Evolutionary conservation across 2,797 vertebrate genomes (phyloP).

Genomic region (Botia kubotai): DNA sequence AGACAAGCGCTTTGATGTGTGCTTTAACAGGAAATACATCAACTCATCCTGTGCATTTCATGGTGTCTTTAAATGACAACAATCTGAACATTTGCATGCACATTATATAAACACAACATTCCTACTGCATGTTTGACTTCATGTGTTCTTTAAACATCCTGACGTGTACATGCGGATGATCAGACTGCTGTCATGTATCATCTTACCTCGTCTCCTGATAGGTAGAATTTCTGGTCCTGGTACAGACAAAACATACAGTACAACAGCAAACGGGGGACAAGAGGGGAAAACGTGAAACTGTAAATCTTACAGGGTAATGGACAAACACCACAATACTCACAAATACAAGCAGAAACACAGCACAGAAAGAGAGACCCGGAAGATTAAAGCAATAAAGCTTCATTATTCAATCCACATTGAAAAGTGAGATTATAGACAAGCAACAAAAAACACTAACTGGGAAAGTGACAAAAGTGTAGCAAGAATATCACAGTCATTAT

Average conservation of each 20-base stretch:
- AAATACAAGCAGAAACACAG: slow-evolving; percentile 50
- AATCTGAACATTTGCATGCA: slow-evolving; percentile 34
- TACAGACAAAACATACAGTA: slow-evolving; percentile 68
- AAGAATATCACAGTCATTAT: no score
- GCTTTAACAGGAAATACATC: no score
- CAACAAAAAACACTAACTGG: slow-evolving; percentile 17
- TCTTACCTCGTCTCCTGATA: slow-evolving; percentile 77
- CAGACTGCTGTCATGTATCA: slow-evolving; percentile 51
- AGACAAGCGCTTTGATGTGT: no score
- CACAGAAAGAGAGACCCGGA: slow-evolving; percentile 33
- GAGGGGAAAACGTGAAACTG: slow-evolving; percentile 75
- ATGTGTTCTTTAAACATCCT: slow-evolving; percentile 22
- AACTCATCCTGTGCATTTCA: background rate
- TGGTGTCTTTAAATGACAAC: slow-evolving; percentile 35
- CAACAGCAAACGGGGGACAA: slow-evolving; percentile 62
- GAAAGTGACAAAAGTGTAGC: background rate
- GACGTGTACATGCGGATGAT: slow-evolving; percentile 59
- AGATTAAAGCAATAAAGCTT: slow-evolving; percentile 37
- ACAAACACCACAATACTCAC: slow-evolving; percentile 63
- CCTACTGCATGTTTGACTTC: background rate
- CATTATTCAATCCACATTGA: slow-evolving; percentile 25
- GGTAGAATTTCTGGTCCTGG: slow-evolving; percentile 71
- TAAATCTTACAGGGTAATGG: slow-evolving; percentile 75
- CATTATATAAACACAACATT: background rate
- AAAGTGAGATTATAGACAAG: slow-evolving; percentile 34